Conservation (phyloP, 2,113 vertebrate genomes). For the Orthonyx spaldingii region DNA sequence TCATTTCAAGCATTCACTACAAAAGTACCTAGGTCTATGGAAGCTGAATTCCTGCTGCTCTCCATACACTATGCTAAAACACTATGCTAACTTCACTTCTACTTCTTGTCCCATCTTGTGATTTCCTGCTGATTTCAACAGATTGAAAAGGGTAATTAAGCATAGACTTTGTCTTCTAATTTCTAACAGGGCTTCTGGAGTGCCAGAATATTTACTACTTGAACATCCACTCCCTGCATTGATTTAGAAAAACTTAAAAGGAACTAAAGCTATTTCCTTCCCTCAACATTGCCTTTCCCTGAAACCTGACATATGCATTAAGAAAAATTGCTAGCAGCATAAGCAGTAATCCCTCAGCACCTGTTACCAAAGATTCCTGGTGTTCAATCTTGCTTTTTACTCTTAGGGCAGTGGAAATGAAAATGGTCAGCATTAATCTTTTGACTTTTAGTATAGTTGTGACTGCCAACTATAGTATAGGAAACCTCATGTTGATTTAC, state of each 20-base stretch:
- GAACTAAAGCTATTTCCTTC: background rate
- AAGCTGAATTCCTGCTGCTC: background rate
- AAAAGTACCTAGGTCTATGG: background rate
- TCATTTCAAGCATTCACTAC: background rate
- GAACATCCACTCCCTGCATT: background rate
- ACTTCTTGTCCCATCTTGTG: background rate
- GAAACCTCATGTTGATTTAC: constrained; percentile 40
- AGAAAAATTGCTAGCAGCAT: constrained; percentile 18
- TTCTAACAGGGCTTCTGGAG: background rate
- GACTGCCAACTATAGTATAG: background rate
- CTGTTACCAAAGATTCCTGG: background rate
- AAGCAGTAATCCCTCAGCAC: background rate
- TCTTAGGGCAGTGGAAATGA: constrained; percentile 40
- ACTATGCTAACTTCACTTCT: background rate
- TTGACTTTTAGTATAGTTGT: constrained; percentile 11
- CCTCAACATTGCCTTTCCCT: background rate
- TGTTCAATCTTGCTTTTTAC: constrained; percentile 48
- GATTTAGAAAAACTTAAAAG: background rate
- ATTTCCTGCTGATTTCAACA: background rate
- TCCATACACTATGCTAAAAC: background rate
- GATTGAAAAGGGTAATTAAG: background rate
- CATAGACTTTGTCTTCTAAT: background rate
- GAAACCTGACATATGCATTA: background rate
- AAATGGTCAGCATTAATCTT: constrained; percentile 52
- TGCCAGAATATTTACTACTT: background rate